These are phyloP conservation scores for Sebastolobus alascanus DNA, from an alignment of 2,797 vertebrate genomes.

Conservation along the genomic window DNA sequence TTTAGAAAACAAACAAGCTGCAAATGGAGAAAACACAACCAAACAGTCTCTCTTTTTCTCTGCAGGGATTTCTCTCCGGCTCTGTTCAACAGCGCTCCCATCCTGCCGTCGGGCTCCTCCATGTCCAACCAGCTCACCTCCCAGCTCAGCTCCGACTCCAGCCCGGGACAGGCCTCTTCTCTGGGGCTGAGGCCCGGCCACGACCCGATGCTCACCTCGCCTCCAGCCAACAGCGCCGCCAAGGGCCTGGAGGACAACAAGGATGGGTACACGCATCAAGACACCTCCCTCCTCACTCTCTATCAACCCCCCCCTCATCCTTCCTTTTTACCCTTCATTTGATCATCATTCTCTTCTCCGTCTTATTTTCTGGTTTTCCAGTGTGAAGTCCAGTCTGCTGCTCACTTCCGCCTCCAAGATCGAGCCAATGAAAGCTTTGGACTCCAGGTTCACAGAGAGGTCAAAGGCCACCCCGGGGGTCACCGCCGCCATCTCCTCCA, in stretches of 20 bases:
- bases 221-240: slow-evolving; percentile 60
- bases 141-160: slow-evolving; percentile 93
- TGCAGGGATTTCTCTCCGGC: slow-evolving; percentile 97
- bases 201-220: slow-evolving; percentile 86
- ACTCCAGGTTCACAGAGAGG: slow-evolving; percentile 97
- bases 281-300: background rate
- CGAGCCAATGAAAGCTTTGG: slow-evolving; percentile 97
- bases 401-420: slow-evolving; percentile 90
- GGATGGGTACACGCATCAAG: slow-evolving; percentile 85
- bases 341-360: background rate
- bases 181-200: slow-evolving; percentile 87
- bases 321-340: background rate
- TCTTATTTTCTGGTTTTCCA: slow-evolving; percentile 34
- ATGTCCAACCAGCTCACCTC: slow-evolving; percentile 92
- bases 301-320: no score
- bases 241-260: slow-evolving; percentile 91
- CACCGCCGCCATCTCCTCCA: slow-evolving; percentile 82
- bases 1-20: no score
- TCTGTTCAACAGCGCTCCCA: slow-evolving; percentile 97
- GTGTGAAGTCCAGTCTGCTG: slow-evolving; percentile 80
- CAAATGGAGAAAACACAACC: background rate
- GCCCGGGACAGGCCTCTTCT: slow-evolving; percentile 85
- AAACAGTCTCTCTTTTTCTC: background rate
- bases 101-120: slow-evolving; percentile 93
- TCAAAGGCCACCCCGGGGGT: slow-evolving; percentile 95